These are phyloP conservation scores for Petrocephalus sullivani DNA, from an alignment of 2,797 vertebrate genomes.

Conservation along the genomic window DNA sequence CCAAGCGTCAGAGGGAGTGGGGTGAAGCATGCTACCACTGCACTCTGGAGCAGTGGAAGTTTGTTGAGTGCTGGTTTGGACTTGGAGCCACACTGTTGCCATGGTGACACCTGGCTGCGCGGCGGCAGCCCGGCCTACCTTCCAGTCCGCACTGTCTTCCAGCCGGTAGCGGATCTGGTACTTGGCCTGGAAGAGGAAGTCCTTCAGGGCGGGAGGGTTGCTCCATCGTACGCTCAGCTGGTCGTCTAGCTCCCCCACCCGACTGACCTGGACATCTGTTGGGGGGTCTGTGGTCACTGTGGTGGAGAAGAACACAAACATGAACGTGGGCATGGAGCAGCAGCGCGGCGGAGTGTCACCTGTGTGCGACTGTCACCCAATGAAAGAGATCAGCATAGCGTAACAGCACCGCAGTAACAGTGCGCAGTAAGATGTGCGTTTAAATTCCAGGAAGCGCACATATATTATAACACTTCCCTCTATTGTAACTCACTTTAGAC, in stretches of 20 bases:
- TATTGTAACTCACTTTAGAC: background rate
- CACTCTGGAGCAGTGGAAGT: background rate
- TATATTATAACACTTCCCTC: background rate
- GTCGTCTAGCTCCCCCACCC: slow-evolving; percentile 77
- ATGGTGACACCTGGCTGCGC: background rate
- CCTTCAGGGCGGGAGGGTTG: slow-evolving; percentile 73
- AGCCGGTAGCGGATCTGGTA: slow-evolving; percentile 82
- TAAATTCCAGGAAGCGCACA: background rate
- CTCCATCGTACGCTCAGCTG: slow-evolving; percentile 80
- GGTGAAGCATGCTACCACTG: background rate
- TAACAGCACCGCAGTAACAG: background rate
- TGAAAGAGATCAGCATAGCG: background rate
- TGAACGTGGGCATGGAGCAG: background rate
- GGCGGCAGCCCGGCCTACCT: slow-evolving; percentile 52
- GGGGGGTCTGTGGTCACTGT: slow-evolving; percentile 79
- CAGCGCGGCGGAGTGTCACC: background rate
- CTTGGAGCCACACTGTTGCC: background rate
- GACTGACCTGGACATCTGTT: slow-evolving; percentile 69
- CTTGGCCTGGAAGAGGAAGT: slow-evolving; percentile 82
- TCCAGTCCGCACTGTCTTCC: slow-evolving; percentile 79
- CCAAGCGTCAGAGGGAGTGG: background rate
- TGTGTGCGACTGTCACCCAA: background rate
- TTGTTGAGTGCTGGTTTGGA: background rate
- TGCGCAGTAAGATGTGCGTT: background rate
- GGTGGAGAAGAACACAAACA: background rate